phyloP scores from a whole-genome alignment of 1,140 invertebrate genomes.

The Planococcus citri region DNA sequence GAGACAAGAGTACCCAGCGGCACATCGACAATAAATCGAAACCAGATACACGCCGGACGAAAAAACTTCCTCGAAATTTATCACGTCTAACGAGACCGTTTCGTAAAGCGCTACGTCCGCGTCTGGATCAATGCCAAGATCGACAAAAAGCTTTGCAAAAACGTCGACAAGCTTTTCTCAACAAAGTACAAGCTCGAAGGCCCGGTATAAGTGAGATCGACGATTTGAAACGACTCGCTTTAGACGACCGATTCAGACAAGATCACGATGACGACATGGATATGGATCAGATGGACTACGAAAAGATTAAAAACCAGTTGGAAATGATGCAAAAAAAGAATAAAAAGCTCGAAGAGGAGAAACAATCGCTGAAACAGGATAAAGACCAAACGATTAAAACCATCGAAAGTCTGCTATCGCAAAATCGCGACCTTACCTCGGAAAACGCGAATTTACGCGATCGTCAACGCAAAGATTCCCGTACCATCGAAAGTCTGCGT shows the following conservation, averaged over 20 bases:
- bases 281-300: not conserved
- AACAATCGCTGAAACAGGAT: not conserved
- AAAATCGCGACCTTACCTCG: not conserved
- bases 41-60: not conserved
- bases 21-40: not conserved
- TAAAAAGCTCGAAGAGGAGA: not conserved
- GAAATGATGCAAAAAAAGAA: not conserved
- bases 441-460: not conserved
- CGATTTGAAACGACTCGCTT: not conserved
- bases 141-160: no score
- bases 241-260: not conserved
- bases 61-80: not conserved
- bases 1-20: not conserved
- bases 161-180: no score
- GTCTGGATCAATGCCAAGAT: no score
- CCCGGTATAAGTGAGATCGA: not conserved
- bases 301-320: not conserved
- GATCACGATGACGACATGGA: not conserved
- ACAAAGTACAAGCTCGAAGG: no score
- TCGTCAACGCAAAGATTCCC: not conserved
- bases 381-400: not conserved
- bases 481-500: not conserved
- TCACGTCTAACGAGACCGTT: not conserved
- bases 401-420: conserved; percentile 10
- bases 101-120: not conserved